Evolutionary conservation across 2,113 vertebrate genomes (phyloP).

Genomic region (Anthoscopus minutus): DNA sequence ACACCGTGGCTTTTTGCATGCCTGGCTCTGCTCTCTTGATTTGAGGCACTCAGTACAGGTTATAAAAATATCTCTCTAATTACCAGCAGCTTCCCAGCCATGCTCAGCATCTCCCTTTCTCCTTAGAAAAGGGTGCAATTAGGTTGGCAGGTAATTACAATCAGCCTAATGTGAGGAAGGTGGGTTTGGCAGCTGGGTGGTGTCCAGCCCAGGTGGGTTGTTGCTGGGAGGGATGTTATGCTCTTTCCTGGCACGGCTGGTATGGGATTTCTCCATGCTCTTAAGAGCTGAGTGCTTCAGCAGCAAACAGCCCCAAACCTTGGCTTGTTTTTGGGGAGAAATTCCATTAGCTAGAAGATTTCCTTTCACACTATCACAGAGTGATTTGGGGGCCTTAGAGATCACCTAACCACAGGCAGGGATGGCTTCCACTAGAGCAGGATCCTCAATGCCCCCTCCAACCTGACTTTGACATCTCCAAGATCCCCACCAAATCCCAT

Average conservation of each 20-base stretch:
- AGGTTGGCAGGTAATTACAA: neutral
- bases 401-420: neutral
- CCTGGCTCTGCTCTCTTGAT: neutral
- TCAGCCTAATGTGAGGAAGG: neutral
- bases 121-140: neutral
- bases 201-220: neutral
- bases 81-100: neutral
- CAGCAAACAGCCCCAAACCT: neutral
- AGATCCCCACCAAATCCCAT: neutral
- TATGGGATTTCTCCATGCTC: neutral
- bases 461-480: neutral
- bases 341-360: neutral
- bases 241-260: neutral
- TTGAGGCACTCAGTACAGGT: neutral
- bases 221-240: rapidly evolving
- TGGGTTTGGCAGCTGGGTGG: neutral
- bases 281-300: neutral
- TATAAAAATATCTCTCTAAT: conserved; percentile 10
- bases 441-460: neutral
- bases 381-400: neutral
- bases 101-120: neutral
- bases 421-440: neutral
- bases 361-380: neutral
- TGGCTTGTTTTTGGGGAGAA: neutral
- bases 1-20: neutral